Conservation (phyloP, 1,140 invertebrate genomes). For the Acromyrmex heyeri region DNA sequence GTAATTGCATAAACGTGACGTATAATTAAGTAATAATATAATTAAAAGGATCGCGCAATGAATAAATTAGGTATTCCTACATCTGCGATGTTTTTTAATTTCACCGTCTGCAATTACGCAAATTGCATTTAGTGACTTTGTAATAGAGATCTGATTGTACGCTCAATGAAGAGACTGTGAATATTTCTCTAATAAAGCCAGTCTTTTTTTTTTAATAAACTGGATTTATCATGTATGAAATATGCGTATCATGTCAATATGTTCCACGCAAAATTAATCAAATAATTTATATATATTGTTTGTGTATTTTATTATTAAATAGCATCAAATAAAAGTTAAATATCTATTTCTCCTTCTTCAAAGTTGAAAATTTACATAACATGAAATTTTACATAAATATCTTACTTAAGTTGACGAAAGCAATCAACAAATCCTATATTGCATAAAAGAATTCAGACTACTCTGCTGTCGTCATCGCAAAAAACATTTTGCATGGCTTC, state of each 20-base stretch:
- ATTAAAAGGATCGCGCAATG: neutral
- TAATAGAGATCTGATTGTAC: slow-evolving; percentile 33
- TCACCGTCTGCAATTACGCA: slow-evolving; percentile 17
- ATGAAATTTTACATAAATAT: neutral
- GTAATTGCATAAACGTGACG: neutral
- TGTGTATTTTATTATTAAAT: neutral
- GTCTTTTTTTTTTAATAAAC: slow-evolving; percentile 28
- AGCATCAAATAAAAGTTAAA: neutral
- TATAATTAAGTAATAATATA: neutral
- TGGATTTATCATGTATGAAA: neutral
- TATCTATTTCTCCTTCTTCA: neutral
- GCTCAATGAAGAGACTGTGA: neutral
- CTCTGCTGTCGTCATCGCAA: slow-evolving; percentile 51
- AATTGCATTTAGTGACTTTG: slow-evolving; percentile 20
- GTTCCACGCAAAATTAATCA: neutral
- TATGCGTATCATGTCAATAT: neutral
- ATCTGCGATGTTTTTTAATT: slow-evolving; percentile 24
- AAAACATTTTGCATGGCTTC: neutral
- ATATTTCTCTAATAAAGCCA: slow-evolving; percentile 15
- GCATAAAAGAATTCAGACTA: slow-evolving; percentile 70
- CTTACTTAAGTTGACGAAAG: slow-evolving; percentile 9
- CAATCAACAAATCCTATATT: slow-evolving; percentile 32
- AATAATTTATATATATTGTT: neutral
- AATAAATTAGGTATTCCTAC: slow-evolving; percentile 13
- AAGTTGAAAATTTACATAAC: neutral